Percentiles rank a stretch among this genome's conserved stretches.
Conservation (phyloP, 2,113 vertebrate genomes). For the Ciconia stormi region DNA sequence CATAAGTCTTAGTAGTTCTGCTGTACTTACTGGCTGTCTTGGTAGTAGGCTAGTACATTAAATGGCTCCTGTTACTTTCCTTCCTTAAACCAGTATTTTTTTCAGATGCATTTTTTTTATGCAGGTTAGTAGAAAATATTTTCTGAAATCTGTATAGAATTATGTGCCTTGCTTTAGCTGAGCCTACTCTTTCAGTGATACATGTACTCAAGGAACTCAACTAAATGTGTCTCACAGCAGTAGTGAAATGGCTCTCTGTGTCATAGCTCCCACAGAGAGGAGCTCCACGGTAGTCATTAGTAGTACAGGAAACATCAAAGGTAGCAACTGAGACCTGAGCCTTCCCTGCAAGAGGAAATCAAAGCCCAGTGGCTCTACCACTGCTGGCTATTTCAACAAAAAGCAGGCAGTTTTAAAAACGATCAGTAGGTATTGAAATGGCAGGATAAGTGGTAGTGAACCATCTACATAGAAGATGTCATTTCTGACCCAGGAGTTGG, state of each 20-base stretch:
- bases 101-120: not conserved
- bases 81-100: not conserved
- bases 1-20: not conserved
- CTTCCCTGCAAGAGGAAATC: constrained; percentile 32
- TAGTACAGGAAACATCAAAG: constrained; percentile 52
- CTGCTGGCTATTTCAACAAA: constrained; percentile 33
- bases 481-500: not conserved
- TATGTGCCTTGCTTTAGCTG: not conserved
- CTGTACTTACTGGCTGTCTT: not conserved
- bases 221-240: constrained; percentile 34
- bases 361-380: constrained; percentile 37
- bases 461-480: not conserved
- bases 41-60: not conserved
- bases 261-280: constrained; percentile 47
- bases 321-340: constrained; percentile 32
- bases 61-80: not conserved
- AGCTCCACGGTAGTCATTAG: constrained; percentile 44
- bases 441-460: not conserved
- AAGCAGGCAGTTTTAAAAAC: constrained; percentile 7
- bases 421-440: not conserved
- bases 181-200: not conserved
- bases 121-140: not conserved
- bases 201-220: constrained; percentile 12
- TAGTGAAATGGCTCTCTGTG: constrained; percentile 41
- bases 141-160: not conserved